Conservation (phyloP, 2,888 invertebrate species). For the Synanthedon andrenaeformis region DNA sequence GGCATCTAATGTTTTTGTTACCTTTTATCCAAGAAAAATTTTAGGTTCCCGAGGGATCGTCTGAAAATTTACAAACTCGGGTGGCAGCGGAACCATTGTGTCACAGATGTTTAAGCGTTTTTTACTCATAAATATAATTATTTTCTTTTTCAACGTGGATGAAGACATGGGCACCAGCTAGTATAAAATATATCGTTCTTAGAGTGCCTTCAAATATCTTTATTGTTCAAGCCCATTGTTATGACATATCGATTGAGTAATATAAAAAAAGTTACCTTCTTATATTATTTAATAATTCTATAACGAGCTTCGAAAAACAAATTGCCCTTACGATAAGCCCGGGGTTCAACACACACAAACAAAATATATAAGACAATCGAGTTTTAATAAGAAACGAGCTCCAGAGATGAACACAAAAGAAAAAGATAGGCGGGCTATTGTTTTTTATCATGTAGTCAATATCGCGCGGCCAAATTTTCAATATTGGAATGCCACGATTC, state of each 20-base stretch:
- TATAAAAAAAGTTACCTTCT: slow-evolving; percentile 16
- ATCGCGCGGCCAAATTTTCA: slow-evolving; percentile 71
- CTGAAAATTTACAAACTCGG: no score
- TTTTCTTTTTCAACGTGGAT: no score
- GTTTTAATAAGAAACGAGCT: slow-evolving; percentile 64
- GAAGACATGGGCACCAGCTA: no score
- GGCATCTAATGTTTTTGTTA: no score
- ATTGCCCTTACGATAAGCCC: slow-evolving; percentile 65
- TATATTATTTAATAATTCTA: slow-evolving; percentile 55
- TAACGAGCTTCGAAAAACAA: slow-evolving; percentile 64
- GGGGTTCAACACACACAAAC: slow-evolving; percentile 29
- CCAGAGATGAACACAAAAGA: slow-evolving; percentile 68
- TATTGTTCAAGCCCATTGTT: no score
- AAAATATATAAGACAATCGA: slow-evolving; percentile 51
- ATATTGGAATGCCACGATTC: slow-evolving; percentile 70
- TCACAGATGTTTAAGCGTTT: no score
- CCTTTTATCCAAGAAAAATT: no score
- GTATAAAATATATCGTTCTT: no score
- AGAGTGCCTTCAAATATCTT: no score
- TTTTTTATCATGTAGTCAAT: slow-evolving; percentile 71
- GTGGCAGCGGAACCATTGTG: no score
- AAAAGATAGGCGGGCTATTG: slow-evolving; percentile 64
- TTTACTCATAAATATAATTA: no score
- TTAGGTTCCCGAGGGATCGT: no score
- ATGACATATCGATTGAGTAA: not conserved